A percentile compares a stretch with the other conserved stretches of the same genome.
Conservation (phyloP, 2,113 vertebrate genomes). For the Aptenodytes patagonicus region DNA sequence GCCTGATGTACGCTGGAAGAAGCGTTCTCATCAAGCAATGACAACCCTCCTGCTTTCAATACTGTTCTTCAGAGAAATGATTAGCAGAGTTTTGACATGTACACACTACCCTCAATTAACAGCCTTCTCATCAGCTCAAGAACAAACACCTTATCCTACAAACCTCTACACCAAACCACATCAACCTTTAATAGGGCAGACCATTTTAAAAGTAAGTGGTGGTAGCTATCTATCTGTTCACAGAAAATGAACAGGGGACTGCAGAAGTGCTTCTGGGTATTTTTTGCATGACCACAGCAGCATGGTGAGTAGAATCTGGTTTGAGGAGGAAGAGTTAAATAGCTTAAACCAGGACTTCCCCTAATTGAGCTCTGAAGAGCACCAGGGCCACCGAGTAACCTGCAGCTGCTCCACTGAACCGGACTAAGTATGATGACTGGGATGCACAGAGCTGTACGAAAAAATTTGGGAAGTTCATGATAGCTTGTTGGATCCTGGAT, state of each 20-base stretch:
- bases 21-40: neutral
- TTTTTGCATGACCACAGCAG: neutral
- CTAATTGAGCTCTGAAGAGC: neutral
- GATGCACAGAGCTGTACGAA: fast-evolving
- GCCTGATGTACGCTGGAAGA: neutral
- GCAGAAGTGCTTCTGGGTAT: neutral
- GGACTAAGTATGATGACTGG: neutral
- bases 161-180: neutral
- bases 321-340: neutral
- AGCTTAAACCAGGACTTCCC: neutral
- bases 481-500: neutral
- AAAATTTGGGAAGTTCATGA: neutral
- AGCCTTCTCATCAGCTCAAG: neutral
- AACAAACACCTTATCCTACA: neutral
- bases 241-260: neutral
- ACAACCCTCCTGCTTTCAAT: neutral
- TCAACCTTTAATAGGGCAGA: no score
- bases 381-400: neutral
- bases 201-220: neutral
- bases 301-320: neutral
- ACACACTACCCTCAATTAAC: neutral
- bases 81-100: neutral
- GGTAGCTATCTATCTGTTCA: neutral
- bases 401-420: neutral
- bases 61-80: neutral